Conservation (phyloP, 2,113 vertebrate species). For the Reinhardtius hippoglossoides region DNA sequence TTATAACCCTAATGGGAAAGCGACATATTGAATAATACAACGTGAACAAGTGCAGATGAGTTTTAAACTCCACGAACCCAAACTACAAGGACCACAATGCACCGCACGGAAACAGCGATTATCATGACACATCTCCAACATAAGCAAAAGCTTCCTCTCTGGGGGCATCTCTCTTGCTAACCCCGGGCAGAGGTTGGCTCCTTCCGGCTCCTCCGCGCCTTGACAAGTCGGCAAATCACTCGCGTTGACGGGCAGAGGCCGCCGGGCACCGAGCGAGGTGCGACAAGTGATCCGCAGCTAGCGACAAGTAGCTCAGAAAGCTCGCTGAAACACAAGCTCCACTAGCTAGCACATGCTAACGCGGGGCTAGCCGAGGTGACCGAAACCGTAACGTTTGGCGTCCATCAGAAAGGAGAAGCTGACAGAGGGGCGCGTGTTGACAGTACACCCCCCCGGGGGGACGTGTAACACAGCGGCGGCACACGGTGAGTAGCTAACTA, state of each 20-base stretch:
- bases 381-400: constrained; percentile 9
- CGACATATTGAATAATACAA: too few species aligned
- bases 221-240: neutral
- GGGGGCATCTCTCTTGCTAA: constrained; percentile 65
- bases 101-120: constrained; percentile 61
- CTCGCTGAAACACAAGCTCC: constrained; percentile 35
- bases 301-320: constrained; percentile 22
- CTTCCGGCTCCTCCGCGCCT: constrained; percentile 20
- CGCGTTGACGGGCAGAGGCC: neutral
- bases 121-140: constrained; percentile 77
- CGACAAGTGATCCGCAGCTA: constrained; percentile 24
- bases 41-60: neutral
- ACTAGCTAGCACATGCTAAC: constrained; percentile 62
- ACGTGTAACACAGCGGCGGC: neutral
- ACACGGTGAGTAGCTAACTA: constrained; percentile 43
- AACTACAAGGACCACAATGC: constrained; percentile 79
- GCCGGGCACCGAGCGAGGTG: constrained; percentile 1
- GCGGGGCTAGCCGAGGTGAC: constrained; percentile 54
- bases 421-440: neutral
- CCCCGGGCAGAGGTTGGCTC: constrained; percentile 44
- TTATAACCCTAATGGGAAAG: too few species aligned
- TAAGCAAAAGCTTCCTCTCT: constrained; percentile 66
- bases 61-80: too few species aligned
- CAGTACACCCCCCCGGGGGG: neutral
- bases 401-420: neutral